These are phyloP conservation scores for Sebastes taczanowskii DNA, from an alignment of 2,797 vertebrate genomes.

Conservation along the genomic window DNA sequence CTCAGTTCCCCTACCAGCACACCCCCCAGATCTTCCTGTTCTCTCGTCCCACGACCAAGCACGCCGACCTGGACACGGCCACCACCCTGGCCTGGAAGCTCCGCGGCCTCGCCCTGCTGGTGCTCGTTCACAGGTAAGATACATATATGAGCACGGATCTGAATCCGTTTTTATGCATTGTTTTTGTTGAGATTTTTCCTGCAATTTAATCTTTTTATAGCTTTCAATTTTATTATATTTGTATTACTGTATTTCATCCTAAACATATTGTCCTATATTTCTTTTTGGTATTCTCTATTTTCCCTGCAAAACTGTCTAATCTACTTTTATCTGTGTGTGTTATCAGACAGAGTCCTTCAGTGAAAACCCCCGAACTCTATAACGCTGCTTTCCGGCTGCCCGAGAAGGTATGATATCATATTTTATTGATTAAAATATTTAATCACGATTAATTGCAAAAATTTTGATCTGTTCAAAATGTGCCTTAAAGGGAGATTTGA, in stretches of 20 bases:
- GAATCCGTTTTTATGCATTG: background rate
- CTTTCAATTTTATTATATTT: background rate
- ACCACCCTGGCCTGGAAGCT: slow-evolving; percentile 88
- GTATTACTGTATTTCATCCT: background rate
- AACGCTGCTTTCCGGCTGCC: slow-evolving; percentile 88
- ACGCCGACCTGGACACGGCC: slow-evolving; percentile 86
- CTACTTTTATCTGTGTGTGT: background rate
- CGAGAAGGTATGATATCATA: slow-evolving; percentile 81
- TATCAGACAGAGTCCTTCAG: slow-evolving; percentile 79
- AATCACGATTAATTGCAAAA: too few relatives aligned
- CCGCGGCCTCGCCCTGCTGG: slow-evolving; percentile 87
- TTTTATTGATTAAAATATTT: too few relatives aligned
- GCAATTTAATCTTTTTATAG: background rate
- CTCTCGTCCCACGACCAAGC: slow-evolving; percentile 83
- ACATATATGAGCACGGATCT: background rate
- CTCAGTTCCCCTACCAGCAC: slow-evolving; percentile 86
- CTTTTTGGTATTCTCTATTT: background rate
- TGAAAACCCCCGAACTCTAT: slow-evolving; percentile 79
- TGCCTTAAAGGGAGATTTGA: too few relatives aligned
- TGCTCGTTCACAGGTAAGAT: slow-evolving; percentile 88
- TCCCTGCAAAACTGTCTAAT: background rate
- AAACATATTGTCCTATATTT: background rate
- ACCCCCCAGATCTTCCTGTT: slow-evolving; percentile 92
- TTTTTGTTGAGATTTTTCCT: background rate
- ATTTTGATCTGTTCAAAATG: too few relatives aligned